Conservation (phyloP, 1,140 invertebrate species). For the Hyphantria cunea region DNA sequence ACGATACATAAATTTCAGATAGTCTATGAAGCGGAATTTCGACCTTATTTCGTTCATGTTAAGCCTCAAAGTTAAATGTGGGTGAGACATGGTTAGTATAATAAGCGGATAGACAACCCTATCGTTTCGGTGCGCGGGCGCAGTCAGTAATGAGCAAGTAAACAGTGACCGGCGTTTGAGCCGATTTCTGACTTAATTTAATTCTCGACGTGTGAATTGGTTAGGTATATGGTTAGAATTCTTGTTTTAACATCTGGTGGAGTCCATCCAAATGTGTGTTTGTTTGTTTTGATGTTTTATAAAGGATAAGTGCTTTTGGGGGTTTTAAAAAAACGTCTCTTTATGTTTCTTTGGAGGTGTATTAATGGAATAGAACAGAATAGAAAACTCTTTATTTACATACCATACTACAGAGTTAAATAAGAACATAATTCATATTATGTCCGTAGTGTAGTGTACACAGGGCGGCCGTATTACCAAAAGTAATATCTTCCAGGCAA, state of each 20-base stretch:
- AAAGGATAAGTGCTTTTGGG: background rate
- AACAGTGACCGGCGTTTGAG: conserved; percentile 40
- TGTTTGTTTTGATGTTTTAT: conserved; percentile 3
- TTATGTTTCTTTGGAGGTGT: too few species aligned
- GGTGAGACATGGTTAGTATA: conserved; percentile 2
- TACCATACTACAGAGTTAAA: too few species aligned
- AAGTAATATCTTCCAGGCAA: too few species aligned
- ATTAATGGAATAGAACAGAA: too few species aligned
- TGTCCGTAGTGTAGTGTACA: too few species aligned
- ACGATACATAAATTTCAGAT: conserved; percentile 5
- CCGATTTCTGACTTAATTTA: conserved; percentile 45
- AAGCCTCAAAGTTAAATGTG: background rate
- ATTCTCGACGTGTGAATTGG: conserved; percentile 43
- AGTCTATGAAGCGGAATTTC: background rate
- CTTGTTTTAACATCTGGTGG: conserved; percentile 38
- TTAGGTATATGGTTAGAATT: conserved; percentile 36
- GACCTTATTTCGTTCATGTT: background rate
- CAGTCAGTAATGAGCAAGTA: conserved; percentile 63
- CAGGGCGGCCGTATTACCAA: too few species aligned
- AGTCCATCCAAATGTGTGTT: conserved; percentile 21
- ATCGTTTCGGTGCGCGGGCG: conserved; percentile 60
- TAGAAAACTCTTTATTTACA: too few species aligned
- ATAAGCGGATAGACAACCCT: conserved; percentile 54
- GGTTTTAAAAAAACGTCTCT: background rate
- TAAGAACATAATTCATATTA: too few species aligned